A percentile compares a stretch with the other conserved stretches of the same genome.
phyloP scores from a whole-genome alignment of 1,140 invertebrate genomes.

The Ladona fulva region DNA sequence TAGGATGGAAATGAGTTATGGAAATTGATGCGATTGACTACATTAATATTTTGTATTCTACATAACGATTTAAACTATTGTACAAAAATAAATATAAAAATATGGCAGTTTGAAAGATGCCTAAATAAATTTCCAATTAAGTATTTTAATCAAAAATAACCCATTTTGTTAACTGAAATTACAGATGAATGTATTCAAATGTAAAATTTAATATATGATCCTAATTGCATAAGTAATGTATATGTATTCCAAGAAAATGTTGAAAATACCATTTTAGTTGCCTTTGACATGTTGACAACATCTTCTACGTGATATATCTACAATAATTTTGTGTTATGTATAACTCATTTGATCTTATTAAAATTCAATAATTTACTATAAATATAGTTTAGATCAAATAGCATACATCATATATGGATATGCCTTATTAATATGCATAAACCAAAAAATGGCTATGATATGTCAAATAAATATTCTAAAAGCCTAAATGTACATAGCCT shows the following conservation, averaged over 20 bases:
- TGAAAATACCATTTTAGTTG: constrained; percentile 1
- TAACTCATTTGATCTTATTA: background rate
- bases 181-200: too few species aligned
- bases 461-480: constrained; percentile 8
- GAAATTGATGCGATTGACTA: too few species aligned
- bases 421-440: background rate
- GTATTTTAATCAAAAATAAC: too few species aligned
- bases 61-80: too few species aligned
- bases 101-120: too few species aligned
- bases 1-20: too few species aligned
- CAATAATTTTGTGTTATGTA: background rate
- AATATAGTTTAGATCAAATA: constrained; percentile 8
- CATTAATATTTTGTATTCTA: too few species aligned
- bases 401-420: constrained; percentile 8
- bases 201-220: too few species aligned
- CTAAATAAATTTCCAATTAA: too few species aligned
- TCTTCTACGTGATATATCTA: background rate
- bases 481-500: constrained; percentile 4
- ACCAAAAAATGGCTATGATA: constrained; percentile 9
- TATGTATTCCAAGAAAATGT: background rate
- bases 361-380: constrained; percentile 11
- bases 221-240: too few species aligned
- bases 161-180: too few species aligned
- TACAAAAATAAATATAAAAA: too few species aligned
- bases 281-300: background rate